Base-by-base conservation (phyloP, 1,140 invertebrate species). In the Drosophila azteca region DNA sequence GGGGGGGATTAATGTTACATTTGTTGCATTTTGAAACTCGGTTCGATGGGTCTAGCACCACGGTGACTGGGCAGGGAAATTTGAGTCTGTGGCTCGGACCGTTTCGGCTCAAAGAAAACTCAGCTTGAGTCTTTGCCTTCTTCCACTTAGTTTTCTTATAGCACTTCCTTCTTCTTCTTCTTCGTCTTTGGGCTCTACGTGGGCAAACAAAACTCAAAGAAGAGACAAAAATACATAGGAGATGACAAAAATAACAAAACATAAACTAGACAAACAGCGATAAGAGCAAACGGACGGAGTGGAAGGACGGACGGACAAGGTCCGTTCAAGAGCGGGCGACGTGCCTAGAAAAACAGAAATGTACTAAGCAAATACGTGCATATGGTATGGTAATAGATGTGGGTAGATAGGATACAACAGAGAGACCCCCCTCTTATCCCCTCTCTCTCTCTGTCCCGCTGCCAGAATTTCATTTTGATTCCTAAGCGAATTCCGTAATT, bases 401-500 rank as follows among this genome's bases (percentile, higher is more conserved):
- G 51, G 39, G 39, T 48, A 62, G 53, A 52, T 43, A 79, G 35
- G 48, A 41, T 11, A 31, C 24, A 41, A 17, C 15, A 13, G 11
- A 26, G 45, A 15, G 31, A 3, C 31, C 31, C 22, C 13, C 39
- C 17, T 43, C 52, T n/a, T n/a, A n/a, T n/a, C 9, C 46, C 45
- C 59, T 59, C 70, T 66, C 53, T 49, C 46, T 52, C 44, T 48
- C 35, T 49, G 17, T 11, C 11, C 31, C 11, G 1, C 43, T 39
- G 66, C 50, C 67, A 52, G 31, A 50, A 49, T 63, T 80, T 60
- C 69, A 69, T 77, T 64, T 67, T 60, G 78, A 87, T 74, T 66
- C 72, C 82, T 70, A 61, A 64, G 68, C 77, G 68, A 74, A 63
- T 70, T 84, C 58, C 48, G 58, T 77, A 85, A 84, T 84, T 84